Evolutionary conservation across 2,797 vertebrate species (phyloP), one percentile per base, ranked within the genome.

Genomic region (Propithecus perrieri): DNA sequence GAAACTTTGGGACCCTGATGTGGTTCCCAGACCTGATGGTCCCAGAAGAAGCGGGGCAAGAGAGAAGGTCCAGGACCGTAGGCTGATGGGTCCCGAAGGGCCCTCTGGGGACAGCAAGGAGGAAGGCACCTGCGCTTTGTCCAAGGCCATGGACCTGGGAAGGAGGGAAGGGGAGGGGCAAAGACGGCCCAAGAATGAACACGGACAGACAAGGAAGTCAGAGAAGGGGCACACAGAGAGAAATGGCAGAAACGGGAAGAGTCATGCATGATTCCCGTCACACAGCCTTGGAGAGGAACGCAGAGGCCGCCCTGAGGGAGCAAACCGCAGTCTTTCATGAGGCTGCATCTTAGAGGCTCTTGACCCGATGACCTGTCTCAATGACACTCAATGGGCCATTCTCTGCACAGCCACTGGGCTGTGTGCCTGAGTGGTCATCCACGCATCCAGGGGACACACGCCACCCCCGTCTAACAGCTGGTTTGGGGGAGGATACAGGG

Each of bases 181-280:
- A 80, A 67, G 48, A 38, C 3, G 46, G 4, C 57, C 53, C 24
- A 41, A 33, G 79, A 55, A 43, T 43, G 55, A 55, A 57, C 4
- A 4, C 14, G 33, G 61, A 63, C 35, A 17, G 18, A 35, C 46
- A 33, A 76, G 46, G 33, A 4, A 30, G 35, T 24, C 65, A 17
- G 33, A 28, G 17, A 50, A 55, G 24, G 26, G 65, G 22, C 11
- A 12, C n/a, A 61, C 35, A 15, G 63, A 89, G 69, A 74, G 57
- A 65, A 22, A 33, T 8, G 30, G n/a, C 20, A 6, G 55, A 41
- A 86, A 50, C 24, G 2, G 57, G 41, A 2, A 8, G 35, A 76
- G 24, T 30, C 0, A 1, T 18, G 6, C 3, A 13, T 5, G 1
- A 18, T 30, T 5, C 35, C 12, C 5, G 0, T 12, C 2, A 28